Evolutionary conservation across 2,113 vertebrate species (phyloP).

Genomic region (Hirundichthys speculiger): DNA sequence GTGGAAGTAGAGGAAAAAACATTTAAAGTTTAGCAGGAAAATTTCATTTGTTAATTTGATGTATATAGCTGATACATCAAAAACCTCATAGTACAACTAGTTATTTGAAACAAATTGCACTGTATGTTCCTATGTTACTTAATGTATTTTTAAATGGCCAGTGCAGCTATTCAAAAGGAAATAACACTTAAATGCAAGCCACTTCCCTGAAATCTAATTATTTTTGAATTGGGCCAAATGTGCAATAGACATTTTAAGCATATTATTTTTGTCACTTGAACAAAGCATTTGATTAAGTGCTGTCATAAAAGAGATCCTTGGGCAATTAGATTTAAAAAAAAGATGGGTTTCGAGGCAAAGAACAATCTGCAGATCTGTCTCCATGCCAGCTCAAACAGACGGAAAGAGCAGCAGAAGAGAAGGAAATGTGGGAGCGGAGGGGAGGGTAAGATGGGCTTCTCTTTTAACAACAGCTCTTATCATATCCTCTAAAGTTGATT

Average conservation of each 20-base stretch:
- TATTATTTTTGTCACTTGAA: constrained; percentile 74
- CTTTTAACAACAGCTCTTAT: constrained; percentile 36
- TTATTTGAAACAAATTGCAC: constrained; percentile 11
- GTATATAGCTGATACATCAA: not conserved
- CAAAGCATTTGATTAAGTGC: constrained; percentile 78
- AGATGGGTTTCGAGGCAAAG: constrained; percentile 56
- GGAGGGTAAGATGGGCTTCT: not conserved
- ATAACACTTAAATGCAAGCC: constrained; percentile 40
- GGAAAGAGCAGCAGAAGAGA: constrained; percentile 29
- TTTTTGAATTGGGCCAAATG: constrained; percentile 64
- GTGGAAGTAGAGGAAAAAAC: not conserved
- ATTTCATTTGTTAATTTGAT: not conserved
- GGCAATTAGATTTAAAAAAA: constrained; percentile 72
- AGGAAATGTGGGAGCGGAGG: constrained; percentile 3
- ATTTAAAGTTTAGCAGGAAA: not conserved
- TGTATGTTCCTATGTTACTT: not conserved
- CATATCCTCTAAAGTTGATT: constrained; percentile 60
- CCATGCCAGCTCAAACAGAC: constrained; percentile 61
- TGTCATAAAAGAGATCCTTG: constrained; percentile 71
- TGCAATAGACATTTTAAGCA: constrained; percentile 52
- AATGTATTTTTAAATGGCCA: constrained; percentile 32
- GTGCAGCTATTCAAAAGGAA: constrained; percentile 33
- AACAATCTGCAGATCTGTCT: constrained; percentile 63
- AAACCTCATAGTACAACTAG: not conserved
- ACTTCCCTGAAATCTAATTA: constrained; percentile 54